Evolutionary conservation across 2,113 vertebrate species (phyloP).

Genomic region (Castor canadensis): DNA sequence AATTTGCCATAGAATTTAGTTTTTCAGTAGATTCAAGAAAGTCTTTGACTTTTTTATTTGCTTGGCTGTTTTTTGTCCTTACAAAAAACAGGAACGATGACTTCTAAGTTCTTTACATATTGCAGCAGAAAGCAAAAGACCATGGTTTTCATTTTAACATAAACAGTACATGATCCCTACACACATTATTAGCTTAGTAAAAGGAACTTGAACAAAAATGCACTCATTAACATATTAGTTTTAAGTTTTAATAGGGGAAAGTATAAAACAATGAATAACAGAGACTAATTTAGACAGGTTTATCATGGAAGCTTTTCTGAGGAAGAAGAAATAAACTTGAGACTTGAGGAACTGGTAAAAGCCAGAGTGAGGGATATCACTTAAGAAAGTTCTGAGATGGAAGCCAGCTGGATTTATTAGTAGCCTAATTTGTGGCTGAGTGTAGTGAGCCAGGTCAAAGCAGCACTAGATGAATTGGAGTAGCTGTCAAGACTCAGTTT

Average conservation of each 20-base stretch:
- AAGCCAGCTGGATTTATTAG: not conserved
- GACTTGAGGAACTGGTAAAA: not conserved
- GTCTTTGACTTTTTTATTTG: not conserved
- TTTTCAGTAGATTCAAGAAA: not conserved
- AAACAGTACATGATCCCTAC: not conserved
- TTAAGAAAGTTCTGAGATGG: not conserved
- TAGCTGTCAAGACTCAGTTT: not conserved
- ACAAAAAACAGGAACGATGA: not conserved
- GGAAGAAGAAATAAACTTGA: not conserved
- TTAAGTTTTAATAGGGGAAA: not conserved
- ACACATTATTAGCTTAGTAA: not conserved
- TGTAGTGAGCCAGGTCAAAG: not conserved
- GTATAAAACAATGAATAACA: not conserved
- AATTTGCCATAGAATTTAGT: not conserved
- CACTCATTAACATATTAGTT: not conserved
- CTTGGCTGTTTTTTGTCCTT: not conserved
- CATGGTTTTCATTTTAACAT: not conserved
- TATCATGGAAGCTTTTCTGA: not conserved
- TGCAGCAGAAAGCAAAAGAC: not conserved
- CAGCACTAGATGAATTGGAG: not conserved
- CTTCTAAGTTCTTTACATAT: not conserved
- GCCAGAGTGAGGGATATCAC: not conserved
- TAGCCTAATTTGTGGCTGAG: not conserved
- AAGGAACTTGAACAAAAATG: not conserved
- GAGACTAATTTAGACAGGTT: not conserved